Evolutionary conservation across 1,140 invertebrate species (phyloP).

Genomic region (Hirudo medicinalis): DNA sequence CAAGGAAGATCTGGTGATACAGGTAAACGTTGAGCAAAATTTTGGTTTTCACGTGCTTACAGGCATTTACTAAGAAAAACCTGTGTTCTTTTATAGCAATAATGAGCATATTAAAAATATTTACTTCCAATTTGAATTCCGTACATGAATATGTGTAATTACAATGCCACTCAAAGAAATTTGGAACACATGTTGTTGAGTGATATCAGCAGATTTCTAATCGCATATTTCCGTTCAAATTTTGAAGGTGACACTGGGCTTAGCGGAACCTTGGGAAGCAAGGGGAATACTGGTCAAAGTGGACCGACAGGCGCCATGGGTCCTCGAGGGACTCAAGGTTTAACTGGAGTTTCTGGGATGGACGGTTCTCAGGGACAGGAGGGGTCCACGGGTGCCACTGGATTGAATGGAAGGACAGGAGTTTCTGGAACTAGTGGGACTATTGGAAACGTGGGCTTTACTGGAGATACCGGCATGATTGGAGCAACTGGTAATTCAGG

Average conservation of each 20-base stretch:
- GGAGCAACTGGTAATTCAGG: constrained; percentile 29
- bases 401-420: constrained; percentile 5
- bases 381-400: constrained; percentile 18
- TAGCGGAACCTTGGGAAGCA: not conserved
- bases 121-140: no score
- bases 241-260: not conserved
- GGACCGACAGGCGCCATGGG: constrained; percentile 4
- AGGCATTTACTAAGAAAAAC: no score
- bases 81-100: no score
- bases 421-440: constrained; percentile 23
- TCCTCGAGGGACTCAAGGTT: not conserved
- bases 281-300: not conserved
- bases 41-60: no score
- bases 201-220: no score
- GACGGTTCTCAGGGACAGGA: constrained; percentile 12
- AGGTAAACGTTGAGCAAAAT: no score
- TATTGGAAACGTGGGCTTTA: constrained; percentile 24
- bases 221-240: no score
- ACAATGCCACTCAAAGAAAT: no score
- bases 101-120: no score
- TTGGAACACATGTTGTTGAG: no score
- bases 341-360: not conserved
- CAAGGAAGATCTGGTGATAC: not conserved
- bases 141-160: no score
- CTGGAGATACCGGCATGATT: constrained; percentile 21